Base-by-base conservation (phyloP, 2,888 invertebrate species). In the Lysandra coridon region DNA sequence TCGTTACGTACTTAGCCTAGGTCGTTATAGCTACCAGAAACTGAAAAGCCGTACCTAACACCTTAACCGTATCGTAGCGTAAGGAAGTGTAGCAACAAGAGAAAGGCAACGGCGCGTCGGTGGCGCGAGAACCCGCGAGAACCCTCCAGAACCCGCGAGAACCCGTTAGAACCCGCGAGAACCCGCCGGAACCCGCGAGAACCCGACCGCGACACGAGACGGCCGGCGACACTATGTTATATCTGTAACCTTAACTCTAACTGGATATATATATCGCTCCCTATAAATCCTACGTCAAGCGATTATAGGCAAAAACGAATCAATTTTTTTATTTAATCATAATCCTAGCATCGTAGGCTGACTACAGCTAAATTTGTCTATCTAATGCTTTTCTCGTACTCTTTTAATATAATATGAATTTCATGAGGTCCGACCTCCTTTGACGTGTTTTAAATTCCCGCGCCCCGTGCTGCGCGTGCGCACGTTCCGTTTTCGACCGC, bases 321-420 rank as follows among this genome's bases (percentile, higher is more conserved):
- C 80, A 80, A 83, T 85, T 83, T 85, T 85, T 82, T 84, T 83
- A 85, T 87, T 86, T 83, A 80, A 82, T 82, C 91, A 80, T 92
- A 92, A 85, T 86, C 87, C 84, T 83, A 84, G 83, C 83, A 87
- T 86, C 86, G 86, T 85, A 89, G 87, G 86, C 86, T 85, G 84
- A 85, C 87, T 91, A 89, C 85, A 81, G 81, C 92, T 94, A 94
- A 88, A 92, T 92, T 94, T 92, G 87, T 86, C 93, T 94, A 94
- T 90, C 94, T 93, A 92, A 87, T 84, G 84, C 83, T 86, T 69
- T 89, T 88, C 87, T 90, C 88, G 83, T 85, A 85, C 85, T 84
- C 85, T 86, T 87, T 84, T 87, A 87, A 87, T 88, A 92, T 89
- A 88, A 86, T 84, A 83, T 83, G 82, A 82, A 82, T 84, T 83